Evolutionary conservation across 30 jellyfish, hydroid and myxozoan species (phyloP).

Genomic region (Turritopsis rubra): DNA sequence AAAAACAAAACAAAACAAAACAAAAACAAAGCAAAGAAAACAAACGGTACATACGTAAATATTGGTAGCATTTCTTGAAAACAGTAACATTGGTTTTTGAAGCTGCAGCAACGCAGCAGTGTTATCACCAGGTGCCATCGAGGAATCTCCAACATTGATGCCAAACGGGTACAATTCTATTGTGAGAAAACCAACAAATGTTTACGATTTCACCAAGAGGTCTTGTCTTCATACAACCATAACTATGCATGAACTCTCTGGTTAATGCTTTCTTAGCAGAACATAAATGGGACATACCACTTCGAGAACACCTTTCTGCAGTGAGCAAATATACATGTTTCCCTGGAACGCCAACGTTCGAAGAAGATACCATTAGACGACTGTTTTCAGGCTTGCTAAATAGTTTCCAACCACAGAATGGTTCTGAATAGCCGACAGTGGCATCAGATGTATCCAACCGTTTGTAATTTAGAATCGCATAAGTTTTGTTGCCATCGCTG

Average conservation of each 20-base stretch:
- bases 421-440: not conserved
- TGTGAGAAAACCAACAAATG: too few relatives aligned
- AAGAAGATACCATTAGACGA: not conserved
- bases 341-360: not conserved
- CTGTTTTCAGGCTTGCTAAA: not conserved
- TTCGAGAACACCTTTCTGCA: not conserved
- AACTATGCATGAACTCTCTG: too few relatives aligned
- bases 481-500: not conserved
- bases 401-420: constrained; percentile 5
- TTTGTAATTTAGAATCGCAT: not conserved
- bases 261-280: too few relatives aligned
- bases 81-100: not conserved
- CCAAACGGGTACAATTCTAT: not conserved
- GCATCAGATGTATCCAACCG: not conserved
- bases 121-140: constrained; percentile 6
- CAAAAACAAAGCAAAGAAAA: too few relatives aligned
- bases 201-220: too few relatives aligned
- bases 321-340: constrained; percentile 8
- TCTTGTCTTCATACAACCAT: too few relatives aligned
- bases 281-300: not conserved
- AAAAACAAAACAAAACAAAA: too few relatives aligned
- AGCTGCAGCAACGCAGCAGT: not conserved
- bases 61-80: not conserved
- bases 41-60: not conserved
- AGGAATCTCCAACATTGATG: not conserved